A percentile compares a stretch with the other conserved stretches of the same genome.
Evolutionary conservation across 92 coral and sea anemone species (phyloP).

Genomic region (Pocillopora grandis): DNA sequence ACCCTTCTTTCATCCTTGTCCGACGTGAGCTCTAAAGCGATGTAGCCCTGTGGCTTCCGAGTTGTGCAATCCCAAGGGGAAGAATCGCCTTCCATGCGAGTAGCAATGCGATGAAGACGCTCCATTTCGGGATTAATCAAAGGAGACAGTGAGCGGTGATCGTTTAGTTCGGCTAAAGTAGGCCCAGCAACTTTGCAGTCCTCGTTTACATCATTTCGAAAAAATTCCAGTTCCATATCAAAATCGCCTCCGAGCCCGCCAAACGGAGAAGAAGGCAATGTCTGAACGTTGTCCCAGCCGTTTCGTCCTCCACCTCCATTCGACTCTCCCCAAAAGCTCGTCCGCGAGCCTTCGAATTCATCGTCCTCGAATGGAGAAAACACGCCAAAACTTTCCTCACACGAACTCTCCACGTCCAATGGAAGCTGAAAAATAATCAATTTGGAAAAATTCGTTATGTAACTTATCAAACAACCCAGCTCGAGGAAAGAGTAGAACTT

Average conservation of each 20-base stretch:
- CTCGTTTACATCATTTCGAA: constrained; percentile 65
- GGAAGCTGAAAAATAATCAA: constrained; percentile 69
- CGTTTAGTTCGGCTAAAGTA: constrained; percentile 96
- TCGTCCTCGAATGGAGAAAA: constrained; percentile 60
- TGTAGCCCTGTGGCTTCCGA: constrained; percentile 44
- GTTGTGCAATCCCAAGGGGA: constrained; percentile 41
- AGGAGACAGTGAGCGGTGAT: constrained; percentile 90
- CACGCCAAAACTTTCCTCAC: constrained; percentile 59
- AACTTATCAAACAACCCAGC: constrained; percentile 12
- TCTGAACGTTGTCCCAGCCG: constrained; percentile 67
- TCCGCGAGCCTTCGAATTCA: constrained; percentile 49
- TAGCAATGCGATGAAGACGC: constrained; percentile 95
- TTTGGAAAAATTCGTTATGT: constrained; percentile 23
- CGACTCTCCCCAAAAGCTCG: constrained; percentile 50
- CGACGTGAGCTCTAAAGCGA: constrained; percentile 37
- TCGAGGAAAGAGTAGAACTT: not conserved
- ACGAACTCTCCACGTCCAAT: constrained; percentile 85
- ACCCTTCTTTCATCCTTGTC: constrained; percentile 21
- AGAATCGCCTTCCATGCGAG: constrained; percentile 74
- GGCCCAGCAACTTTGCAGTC: constrained; percentile 87
- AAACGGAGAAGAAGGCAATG: constrained; percentile 57
- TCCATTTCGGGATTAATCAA: constrained; percentile 99
- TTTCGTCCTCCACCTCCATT: constrained; percentile 66
- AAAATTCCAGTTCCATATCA: constrained; percentile 94
- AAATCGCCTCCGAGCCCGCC: constrained; percentile 69